Conservation (phyloP, 1,140 invertebrate species). For the Acromyrmex echinatior region DNA sequence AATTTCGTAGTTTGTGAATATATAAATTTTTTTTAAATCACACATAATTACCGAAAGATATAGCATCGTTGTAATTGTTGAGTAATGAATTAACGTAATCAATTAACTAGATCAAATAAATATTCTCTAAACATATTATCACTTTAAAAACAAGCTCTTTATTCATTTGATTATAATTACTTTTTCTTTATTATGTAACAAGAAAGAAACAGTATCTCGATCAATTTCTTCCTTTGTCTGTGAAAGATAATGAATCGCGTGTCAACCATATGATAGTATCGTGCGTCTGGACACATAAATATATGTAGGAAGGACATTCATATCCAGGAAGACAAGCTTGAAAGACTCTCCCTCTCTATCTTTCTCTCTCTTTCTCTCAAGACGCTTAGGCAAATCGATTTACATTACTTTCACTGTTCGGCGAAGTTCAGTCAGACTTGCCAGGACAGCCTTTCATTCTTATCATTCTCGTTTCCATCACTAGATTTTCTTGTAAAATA, state of each 20-base stretch:
- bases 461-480: constrained; percentile 15
- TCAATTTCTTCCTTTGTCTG: constrained; percentile 63
- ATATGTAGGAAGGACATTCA: constrained; percentile 36
- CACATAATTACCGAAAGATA: not conserved
- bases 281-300: not conserved
- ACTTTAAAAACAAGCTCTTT: not conserved
- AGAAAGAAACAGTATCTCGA: constrained; percentile 46
- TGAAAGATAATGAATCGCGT: constrained; percentile 21
- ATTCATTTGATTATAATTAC: not conserved
- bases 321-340: constrained; percentile 23
- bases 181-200: constrained; percentile 26
- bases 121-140: not conserved
- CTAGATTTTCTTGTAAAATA: constrained; percentile 27
- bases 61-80: not conserved
- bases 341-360: constrained; percentile 36
- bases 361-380: constrained; percentile 11
- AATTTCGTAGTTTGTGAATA: not conserved
- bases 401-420: constrained; percentile 72
- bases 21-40: not conserved
- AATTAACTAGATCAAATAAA: not conserved
- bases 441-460: constrained; percentile 33
- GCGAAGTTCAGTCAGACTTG: constrained; percentile 43
- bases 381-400: constrained; percentile 55
- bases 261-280: not conserved
- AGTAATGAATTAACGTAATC: not conserved